Base-by-base conservation (phyloP, 1,140 invertebrate species). In the Lerema accius region DNA sequence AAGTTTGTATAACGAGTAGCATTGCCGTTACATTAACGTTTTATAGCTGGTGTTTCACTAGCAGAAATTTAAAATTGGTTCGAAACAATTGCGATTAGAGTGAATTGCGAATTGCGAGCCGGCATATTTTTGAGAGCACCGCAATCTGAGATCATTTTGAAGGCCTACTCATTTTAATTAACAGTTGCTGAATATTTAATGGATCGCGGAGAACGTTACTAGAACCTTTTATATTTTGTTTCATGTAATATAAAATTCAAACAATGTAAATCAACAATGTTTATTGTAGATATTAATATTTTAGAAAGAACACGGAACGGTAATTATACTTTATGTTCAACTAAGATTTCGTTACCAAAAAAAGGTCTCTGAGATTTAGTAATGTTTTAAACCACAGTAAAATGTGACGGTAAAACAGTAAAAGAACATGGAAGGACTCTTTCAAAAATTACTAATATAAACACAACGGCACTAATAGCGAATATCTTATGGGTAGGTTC, bases 21-120 rank as follows among this genome's bases (percentile, higher is more conserved):
- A 84, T 86, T 78, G 80, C 84, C 76, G 79, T 80, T 86, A 84
- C 85, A 85, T 89, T 88, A 84, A 86, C 76, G 80, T 80, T 85
- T 80, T 84, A 89, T 82, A 62, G 67, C 42, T 43, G 65, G 63
- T 65, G 69, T 72, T 77, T 59, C 65, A 67, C 62, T 74, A 72
- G 49, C 42, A 70, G 65, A 72, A 72, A 77, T 74, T 77, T 77
- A 74, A 77, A 77, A 77, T 73, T 74, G 71, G 59, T 64, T 69
- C 66, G 67, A 58, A 71, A 72, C 69, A 73, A 68, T 76, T 74
- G 69, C 64, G 68, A 76, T 74, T 69, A 74, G 61, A 74, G 46
- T 66, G 39, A 39, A 66, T 63, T 58, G 65, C 50, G 58, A 63
- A 69, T 69, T 64, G 64, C 51, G 46, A 65, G 67, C 63, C 55